Evolutionary conservation across 2,113 vertebrate genomes (phyloP).

Genomic region (Eudyptes chrysolophus): DNA sequence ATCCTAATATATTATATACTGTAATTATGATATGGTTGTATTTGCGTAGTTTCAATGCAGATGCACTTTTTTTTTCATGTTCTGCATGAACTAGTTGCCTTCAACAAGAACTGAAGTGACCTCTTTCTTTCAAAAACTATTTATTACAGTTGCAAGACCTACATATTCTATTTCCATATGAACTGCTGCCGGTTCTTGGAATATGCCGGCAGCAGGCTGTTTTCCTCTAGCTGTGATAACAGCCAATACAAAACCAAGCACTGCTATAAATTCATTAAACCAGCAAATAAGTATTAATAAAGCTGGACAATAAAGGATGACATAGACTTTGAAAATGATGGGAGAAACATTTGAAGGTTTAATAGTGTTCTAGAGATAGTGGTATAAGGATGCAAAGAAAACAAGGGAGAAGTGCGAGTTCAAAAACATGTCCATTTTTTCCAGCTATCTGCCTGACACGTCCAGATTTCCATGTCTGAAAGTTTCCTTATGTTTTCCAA

Average conservation of each 20-base stretch:
- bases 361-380: neutral
- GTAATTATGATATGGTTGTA: constrained; percentile 26
- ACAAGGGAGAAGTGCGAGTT: neutral
- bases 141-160: constrained; percentile 68
- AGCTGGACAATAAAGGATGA: neutral
- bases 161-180: constrained; percentile 64
- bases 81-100: constrained; percentile 45
- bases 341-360: neutral
- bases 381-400: neutral
- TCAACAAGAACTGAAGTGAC: constrained; percentile 61
- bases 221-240: constrained; percentile 50
- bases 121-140: constrained; percentile 74
- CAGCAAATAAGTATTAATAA: neutral
- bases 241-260: neutral
- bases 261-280: neutral
- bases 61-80: constrained; percentile 29
- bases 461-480: neutral
- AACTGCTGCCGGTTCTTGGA: constrained; percentile 49
- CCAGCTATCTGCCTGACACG: neutral
- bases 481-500: neutral
- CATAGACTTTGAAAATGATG: neutral
- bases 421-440: neutral
- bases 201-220: constrained; percentile 24
- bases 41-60: constrained; percentile 55
- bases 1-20: neutral